A percentile compares a stretch with the other conserved stretches of the same genome.
phyloP scores from a whole-genome alignment of 2,888 invertebrate genomes.

The Drosophila rellima region DNA sequence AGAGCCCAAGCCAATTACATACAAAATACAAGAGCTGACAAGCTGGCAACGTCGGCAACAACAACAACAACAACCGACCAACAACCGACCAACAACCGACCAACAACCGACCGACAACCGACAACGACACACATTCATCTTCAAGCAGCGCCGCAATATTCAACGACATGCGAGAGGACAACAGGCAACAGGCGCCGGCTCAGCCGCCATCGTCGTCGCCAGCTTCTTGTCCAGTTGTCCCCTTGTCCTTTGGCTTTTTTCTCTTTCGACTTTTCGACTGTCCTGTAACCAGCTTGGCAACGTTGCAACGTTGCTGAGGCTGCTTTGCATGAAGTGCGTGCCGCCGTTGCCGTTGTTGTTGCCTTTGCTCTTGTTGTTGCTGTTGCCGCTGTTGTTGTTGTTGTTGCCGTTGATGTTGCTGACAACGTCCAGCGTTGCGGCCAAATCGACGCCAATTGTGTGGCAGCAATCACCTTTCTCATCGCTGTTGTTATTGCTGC shows the following conservation, averaged over 20 bases:
- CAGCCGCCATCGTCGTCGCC: constrained; percentile 56
- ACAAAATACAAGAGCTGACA: constrained; percentile 78
- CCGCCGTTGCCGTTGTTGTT: constrained; percentile 19
- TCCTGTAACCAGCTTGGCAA: constrained; percentile 67
- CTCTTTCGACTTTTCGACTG: constrained; percentile 14
- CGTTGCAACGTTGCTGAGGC: constrained; percentile 10
- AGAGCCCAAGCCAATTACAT: constrained; percentile 73
- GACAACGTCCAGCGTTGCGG: constrained; percentile 20
- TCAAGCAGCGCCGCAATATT: constrained; percentile 60
- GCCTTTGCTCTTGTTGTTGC: constrained; percentile 2
- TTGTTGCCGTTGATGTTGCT: constrained; percentile 1
- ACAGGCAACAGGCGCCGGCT: constrained; percentile 65
- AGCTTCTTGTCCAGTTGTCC: constrained; percentile 8
- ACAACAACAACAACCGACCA: constrained; percentile 11
- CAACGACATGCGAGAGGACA: constrained; percentile 37
- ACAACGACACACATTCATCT: constrained; percentile 78
- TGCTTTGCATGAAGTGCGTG: constrained; percentile 71
- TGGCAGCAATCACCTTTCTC: constrained; percentile 61
- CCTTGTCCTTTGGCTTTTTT: not conserved
- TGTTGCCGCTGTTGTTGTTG: constrained; percentile 1
- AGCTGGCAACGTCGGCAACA: constrained; percentile 48
- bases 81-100: not conserved
- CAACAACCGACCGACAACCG: constrained; percentile 17
- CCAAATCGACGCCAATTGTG: constrained; percentile 73
- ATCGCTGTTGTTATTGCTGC: constrained; percentile 28